These are phyloP conservation scores for Lanius ludovicianus DNA, from an alignment of 2,113 vertebrate species.

Conservation along the genomic window DNA sequence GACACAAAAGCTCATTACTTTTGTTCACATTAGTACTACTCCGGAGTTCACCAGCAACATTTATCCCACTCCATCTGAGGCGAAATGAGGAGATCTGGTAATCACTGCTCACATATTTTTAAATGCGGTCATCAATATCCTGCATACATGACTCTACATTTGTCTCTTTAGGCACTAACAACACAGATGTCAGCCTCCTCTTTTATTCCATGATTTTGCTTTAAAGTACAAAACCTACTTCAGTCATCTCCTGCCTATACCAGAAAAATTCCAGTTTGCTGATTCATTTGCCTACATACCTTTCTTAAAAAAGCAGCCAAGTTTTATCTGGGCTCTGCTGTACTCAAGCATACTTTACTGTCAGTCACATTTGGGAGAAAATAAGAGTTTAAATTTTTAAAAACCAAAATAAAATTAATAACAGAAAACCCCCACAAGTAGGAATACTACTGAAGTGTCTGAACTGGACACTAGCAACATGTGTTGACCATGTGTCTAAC, in stretches of 20 bases:
- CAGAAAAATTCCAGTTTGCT: not conserved
- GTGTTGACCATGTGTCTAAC: not conserved
- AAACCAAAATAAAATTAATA: not conserved
- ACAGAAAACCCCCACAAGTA: not conserved
- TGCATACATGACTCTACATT: not conserved
- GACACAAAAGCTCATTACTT: not conserved
- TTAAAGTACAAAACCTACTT: not conserved
- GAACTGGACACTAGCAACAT: not conserved
- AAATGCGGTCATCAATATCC: not conserved
- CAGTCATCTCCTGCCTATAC: not conserved
- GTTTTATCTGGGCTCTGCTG: not conserved
- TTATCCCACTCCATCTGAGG: not conserved
- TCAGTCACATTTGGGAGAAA: not conserved
- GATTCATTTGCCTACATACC: not conserved
- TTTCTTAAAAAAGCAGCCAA: not conserved
- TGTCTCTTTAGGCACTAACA: not conserved
- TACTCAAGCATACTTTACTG: not conserved
- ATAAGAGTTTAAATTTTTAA: not conserved
- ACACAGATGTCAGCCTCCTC: not conserved
- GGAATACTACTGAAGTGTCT: not conserved
- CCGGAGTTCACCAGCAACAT: not conserved
- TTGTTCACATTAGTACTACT: not conserved
- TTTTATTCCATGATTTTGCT: not conserved
- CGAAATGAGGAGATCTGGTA: not conserved
- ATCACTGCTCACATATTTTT: not conserved